Evolutionary conservation across 2,113 vertebrate species (phyloP), one percentile per base, ranked within the genome.

Genomic region (Motacilla alba): DNA sequence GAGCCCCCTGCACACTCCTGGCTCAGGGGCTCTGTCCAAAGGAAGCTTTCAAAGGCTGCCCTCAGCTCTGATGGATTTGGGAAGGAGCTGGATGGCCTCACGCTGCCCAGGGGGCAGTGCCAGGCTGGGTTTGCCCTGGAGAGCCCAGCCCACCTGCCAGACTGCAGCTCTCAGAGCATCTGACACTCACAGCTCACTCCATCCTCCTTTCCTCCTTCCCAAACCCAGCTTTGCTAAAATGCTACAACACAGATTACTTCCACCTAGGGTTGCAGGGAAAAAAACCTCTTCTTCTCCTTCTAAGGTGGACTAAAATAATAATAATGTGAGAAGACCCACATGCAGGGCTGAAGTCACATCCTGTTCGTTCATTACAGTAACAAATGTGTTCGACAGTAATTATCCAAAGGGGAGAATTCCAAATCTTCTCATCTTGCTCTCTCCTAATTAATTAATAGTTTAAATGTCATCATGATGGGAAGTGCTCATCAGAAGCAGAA

Each of bases 391-490:
- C 67, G 82, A 87, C 94, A 95, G 97, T 98, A 98, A 97, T 98
- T 98, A 98, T 95, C 94, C 96, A 95, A 97, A 97, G 93, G 96
- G 89, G 96, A 94, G 95, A 94, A 96, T 95, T 97, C 98, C 97
- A 97, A 96, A 95, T 95, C 97, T 98, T 97, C 98, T 98, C 98
- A 98, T 97, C 95, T 97, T 95, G 96, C 95, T 84, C 85, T 94
- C 95, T 97, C 97, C 97, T 98, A 98, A 98, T 99, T 98, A 98
- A 98, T 98, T 97, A 98, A 98, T 98, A 98, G 98, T 98, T 98
- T 98, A 98, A 98, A 99, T 98, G 98, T 98, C 98, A 98, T 98
- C 97, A 96, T 98, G 98, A 97, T 97, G 97, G 98, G 97, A 98
- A 95, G 95, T 97, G 97, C 97, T 98, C 98, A 98, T 98, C 98